Evolutionary conservation across 1,140 invertebrate genomes (phyloP).

Genomic region (Euura lappo): DNA sequence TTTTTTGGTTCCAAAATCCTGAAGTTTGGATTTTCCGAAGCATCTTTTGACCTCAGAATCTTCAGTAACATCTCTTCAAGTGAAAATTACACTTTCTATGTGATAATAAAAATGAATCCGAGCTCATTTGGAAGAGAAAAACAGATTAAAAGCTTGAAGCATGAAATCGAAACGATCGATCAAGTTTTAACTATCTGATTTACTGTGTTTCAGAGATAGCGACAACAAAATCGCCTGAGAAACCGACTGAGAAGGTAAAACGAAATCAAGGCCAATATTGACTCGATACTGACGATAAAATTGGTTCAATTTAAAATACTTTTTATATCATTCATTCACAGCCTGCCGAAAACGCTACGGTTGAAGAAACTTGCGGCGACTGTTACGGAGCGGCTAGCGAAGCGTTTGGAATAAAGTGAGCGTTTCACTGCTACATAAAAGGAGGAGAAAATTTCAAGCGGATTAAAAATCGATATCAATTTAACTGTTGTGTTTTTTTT

Average conservation of each 20-base stretch:
- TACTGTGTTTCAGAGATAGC: conserved; percentile 41
- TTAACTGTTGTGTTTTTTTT: conserved; percentile 15
- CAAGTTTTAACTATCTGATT: neutral
- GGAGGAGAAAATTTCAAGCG: neutral
- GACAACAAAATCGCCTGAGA: conserved; percentile 38
- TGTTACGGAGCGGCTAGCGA: conserved; percentile 87
- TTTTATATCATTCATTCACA: conserved; percentile 27
- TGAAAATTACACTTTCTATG: conserved; percentile 9
- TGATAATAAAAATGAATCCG: too few relatives aligned
- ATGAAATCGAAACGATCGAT: too few relatives aligned
- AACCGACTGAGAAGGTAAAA: conserved; percentile 56
- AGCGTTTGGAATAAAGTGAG: conserved; percentile 68
- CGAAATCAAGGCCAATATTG: too few relatives aligned
- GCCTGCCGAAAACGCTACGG: conserved; percentile 56
- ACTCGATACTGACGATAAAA: neutral
- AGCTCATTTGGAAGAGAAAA: neutral
- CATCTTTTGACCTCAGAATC: neutral
- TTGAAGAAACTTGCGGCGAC: conserved; percentile 66
- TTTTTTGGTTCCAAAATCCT: too few relatives aligned
- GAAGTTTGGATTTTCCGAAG: too few relatives aligned
- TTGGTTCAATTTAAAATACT: conserved; percentile 9
- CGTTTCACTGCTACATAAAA: conserved; percentile 9
- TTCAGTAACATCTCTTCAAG: neutral
- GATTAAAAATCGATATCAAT: conserved; percentile 29
- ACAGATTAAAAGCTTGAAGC: neutral